Evolutionary conservation across 1,140 invertebrate species (phyloP).

Genomic region (Drosophila pseudoobscura): DNA sequence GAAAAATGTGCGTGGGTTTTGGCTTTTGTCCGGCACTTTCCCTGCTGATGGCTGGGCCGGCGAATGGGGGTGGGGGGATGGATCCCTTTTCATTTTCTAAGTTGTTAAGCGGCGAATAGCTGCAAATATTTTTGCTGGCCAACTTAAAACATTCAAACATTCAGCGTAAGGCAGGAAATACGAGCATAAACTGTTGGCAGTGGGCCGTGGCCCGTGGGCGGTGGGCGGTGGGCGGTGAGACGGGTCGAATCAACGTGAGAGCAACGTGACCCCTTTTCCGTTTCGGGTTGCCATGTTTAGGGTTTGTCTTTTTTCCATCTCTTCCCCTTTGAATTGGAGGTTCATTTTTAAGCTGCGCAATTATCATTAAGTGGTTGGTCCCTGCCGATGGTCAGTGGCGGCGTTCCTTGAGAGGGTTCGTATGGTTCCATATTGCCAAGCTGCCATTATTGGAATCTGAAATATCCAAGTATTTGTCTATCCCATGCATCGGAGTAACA

Average conservation of each 20-base stretch:
- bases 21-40: slow-evolving; percentile 47
- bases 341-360: slow-evolving; percentile 60
- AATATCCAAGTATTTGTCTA: too few relatives aligned
- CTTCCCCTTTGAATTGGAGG: slow-evolving; percentile 28
- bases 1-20: slow-evolving; percentile 73
- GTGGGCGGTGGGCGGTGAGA: neutral
- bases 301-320: slow-evolving; percentile 22
- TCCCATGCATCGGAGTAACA: too few relatives aligned
- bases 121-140: slow-evolving; percentile 63
- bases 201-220: neutral
- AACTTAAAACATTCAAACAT: slow-evolving; percentile 48
- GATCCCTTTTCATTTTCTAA: slow-evolving; percentile 37
- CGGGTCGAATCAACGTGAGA: slow-evolving; percentile 35
- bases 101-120: slow-evolving; percentile 65
- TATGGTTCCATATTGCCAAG: too few relatives aligned
- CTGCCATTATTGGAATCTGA: too few relatives aligned
- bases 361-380: slow-evolving; percentile 71
- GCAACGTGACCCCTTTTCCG: slow-evolving; percentile 55
- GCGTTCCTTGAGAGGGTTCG: neutral
- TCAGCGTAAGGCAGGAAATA: slow-evolving; percentile 46
- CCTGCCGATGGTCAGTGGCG: slow-evolving; percentile 26
- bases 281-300: slow-evolving; percentile 28
- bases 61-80: neutral
- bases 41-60: slow-evolving; percentile 7
- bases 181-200: slow-evolving; percentile 1